Evolutionary conservation across 2,888 invertebrate genomes (phyloP).

Genomic region (Noctua pronuba): DNA sequence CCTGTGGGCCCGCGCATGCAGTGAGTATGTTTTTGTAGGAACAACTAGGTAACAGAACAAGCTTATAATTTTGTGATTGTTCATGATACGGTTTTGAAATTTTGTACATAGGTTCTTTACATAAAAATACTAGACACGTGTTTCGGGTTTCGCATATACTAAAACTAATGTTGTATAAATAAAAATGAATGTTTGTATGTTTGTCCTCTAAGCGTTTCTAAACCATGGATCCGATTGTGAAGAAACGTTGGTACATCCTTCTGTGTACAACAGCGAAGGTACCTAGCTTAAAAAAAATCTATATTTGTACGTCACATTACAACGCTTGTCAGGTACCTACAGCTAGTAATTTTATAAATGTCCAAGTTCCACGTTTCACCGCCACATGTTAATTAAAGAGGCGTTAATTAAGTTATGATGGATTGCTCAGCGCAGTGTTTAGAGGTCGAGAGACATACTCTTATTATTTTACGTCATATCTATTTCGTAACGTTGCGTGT

Average conservation of each 20-base stretch:
- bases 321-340: too few species aligned
- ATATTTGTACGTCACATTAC: not conserved
- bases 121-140: too few species aligned
- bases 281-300: not conserved
- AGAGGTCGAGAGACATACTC: slow-evolving; percentile 65
- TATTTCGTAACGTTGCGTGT: slow-evolving; percentile 48
- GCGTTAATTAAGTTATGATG: slow-evolving; percentile 69
- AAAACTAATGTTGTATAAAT: too few species aligned
- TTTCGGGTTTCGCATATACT: too few species aligned
- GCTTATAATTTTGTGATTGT: too few species aligned
- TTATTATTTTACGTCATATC: slow-evolving; percentile 50
- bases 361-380: slow-evolving; percentile 16
- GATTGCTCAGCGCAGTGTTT: slow-evolving; percentile 61
- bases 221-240: not conserved
- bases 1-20: too few species aligned
- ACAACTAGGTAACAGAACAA: too few species aligned
- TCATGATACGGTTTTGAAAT: too few species aligned
- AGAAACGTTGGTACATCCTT: not conserved
- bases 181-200: too few species aligned
- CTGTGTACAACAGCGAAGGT: not conserved
- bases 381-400: slow-evolving; percentile 61
- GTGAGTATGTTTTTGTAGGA: too few species aligned
- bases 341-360: slow-evolving; percentile 27
- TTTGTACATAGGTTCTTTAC: too few species aligned
- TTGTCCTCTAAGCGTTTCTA: not conserved